These are phyloP conservation scores for Mercenaria mercenaria DNA, from an alignment of 1,140 invertebrate genomes.

Conservation along the genomic window DNA sequence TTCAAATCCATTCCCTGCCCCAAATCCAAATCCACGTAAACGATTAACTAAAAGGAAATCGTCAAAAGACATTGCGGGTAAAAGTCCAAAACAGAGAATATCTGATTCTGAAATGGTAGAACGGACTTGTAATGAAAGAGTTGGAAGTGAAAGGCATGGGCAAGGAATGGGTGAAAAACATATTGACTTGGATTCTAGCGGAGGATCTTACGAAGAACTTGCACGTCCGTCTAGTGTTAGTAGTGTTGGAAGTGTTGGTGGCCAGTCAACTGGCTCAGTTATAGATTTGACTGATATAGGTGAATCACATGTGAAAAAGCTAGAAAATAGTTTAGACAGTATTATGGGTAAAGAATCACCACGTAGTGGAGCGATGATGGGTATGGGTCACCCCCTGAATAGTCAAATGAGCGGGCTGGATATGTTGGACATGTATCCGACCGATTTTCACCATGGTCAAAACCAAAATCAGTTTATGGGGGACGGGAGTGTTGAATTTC, in stretches of 20 bases:
- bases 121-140: slow-evolving; percentile 40
- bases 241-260: slow-evolving; percentile 70
- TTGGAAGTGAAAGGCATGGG: slow-evolving; percentile 56
- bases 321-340: slow-evolving; percentile 82
- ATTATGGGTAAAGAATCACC: slow-evolving; percentile 78
- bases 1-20: slow-evolving; percentile 67
- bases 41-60: slow-evolving; percentile 72
- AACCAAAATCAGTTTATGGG: slow-evolving; percentile 31
- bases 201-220: slow-evolving; percentile 58
- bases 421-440: slow-evolving; percentile 48
- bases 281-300: slow-evolving; percentile 79
- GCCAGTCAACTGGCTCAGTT: slow-evolving; percentile 63
- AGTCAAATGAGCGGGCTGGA: slow-evolving; percentile 40
- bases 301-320: slow-evolving; percentile 81
- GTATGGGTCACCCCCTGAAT: slow-evolving; percentile 41
- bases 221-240: slow-evolving; percentile 69
- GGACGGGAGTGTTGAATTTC: slow-evolving; percentile 37
- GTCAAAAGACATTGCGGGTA: slow-evolving; percentile 74
- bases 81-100: slow-evolving; percentile 85
- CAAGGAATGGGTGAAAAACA: slow-evolving; percentile 59
- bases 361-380: slow-evolving; percentile 7
- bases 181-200: slow-evolving; percentile 66
- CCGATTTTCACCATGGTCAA: slow-evolving; percentile 52
- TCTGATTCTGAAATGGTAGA: slow-evolving; percentile 76
- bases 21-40: slow-evolving; percentile 72